A percentile compares a stretch with the other conserved stretches of the same genome.
phyloP scores from a whole-genome alignment of 2,113 vertebrate genomes.

The Psammodynastes pulverulentus region DNA sequence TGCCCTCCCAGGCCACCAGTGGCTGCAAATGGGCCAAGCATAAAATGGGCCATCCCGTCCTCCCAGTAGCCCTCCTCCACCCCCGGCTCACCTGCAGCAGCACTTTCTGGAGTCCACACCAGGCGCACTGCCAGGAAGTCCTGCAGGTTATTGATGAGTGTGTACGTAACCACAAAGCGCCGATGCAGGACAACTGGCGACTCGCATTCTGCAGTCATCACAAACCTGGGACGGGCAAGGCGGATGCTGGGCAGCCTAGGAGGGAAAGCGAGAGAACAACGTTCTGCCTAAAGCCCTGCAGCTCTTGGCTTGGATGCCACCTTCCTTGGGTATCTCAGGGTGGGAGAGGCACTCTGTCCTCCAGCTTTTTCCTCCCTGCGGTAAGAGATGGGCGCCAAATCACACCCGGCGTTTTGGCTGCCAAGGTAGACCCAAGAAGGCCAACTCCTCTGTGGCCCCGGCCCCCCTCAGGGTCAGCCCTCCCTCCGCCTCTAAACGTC shows the following conservation, averaged over 20 bases:
- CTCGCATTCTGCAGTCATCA: conserved; percentile 91
- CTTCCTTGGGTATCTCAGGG: not conserved
- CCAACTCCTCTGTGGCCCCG: not conserved
- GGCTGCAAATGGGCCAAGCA: not conserved
- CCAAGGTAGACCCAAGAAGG: not conserved
- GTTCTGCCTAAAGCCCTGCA: not conserved
- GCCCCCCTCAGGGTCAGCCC: not conserved
- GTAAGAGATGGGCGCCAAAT: not conserved
- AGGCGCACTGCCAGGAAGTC: conserved; percentile 92
- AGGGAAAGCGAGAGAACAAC: not conserved
- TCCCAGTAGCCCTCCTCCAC: accelerated
- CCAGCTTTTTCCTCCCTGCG: not conserved
- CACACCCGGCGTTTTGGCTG: not conserved
- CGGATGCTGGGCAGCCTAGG: conserved; percentile 85
- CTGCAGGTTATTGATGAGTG: conserved; percentile 91
- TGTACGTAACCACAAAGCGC: conserved; percentile 87
- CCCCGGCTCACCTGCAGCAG: conserved; percentile 50
- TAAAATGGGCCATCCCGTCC: not conserved
- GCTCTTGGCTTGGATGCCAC: not conserved
- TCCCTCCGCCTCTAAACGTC: accelerated
- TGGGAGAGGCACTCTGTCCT: not conserved
- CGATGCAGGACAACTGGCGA: conserved; percentile 78
- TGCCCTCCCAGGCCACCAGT: not conserved
- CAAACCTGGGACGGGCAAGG: conserved; percentile 85
- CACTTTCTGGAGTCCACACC: conserved; percentile 88